phyloP scores from a whole-genome alignment of 2,888 invertebrate genomes.

The Entomobrya multifasciata region DNA sequence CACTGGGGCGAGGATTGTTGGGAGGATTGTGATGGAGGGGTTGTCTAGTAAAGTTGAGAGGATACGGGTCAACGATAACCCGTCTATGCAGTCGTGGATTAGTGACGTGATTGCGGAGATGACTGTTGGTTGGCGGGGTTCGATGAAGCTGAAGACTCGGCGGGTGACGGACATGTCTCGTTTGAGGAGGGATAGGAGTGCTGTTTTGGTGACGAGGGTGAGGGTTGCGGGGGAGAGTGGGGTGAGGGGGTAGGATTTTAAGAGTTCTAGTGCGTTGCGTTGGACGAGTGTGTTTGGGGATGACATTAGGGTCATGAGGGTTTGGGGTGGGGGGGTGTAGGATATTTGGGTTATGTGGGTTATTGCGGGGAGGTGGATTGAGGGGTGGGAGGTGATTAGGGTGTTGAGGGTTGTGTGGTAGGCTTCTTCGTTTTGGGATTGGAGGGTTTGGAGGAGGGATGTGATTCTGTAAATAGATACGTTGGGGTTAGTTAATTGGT shows the following conservation, averaged over 20 bases:
- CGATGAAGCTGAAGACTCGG: constrained; percentile 83
- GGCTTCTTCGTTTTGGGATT: not conserved
- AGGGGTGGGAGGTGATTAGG: not conserved
- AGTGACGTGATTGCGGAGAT: constrained; percentile 8
- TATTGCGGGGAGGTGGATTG: constrained; percentile 29
- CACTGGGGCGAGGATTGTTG: constrained; percentile 87
- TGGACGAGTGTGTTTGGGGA: constrained; percentile 85
- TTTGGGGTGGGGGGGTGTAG: not conserved
- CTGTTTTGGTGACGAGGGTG: constrained; percentile 38
- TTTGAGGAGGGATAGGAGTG: constrained; percentile 81
- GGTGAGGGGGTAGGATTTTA: constrained; percentile 33
- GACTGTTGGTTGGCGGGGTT: constrained; percentile 31
- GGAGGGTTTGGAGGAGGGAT: not conserved
- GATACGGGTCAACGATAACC: not conserved
- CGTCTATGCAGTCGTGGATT: constrained; percentile 9
- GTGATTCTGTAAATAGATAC: constrained; percentile 11
- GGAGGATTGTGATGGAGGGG: constrained; percentile 91
- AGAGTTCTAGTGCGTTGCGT: constrained; percentile 90
- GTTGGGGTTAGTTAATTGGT: not conserved
- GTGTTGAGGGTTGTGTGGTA: not conserved
- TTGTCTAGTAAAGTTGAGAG: constrained; percentile 91
- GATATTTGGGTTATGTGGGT: constrained; percentile 16
- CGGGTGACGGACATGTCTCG: constrained; percentile 93
- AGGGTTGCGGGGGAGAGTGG: not conserved
- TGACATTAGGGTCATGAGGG: not conserved